These are phyloP conservation scores for Acronicta alni DNA, from an alignment of 2,888 invertebrate species.

Conservation along the genomic window DNA sequence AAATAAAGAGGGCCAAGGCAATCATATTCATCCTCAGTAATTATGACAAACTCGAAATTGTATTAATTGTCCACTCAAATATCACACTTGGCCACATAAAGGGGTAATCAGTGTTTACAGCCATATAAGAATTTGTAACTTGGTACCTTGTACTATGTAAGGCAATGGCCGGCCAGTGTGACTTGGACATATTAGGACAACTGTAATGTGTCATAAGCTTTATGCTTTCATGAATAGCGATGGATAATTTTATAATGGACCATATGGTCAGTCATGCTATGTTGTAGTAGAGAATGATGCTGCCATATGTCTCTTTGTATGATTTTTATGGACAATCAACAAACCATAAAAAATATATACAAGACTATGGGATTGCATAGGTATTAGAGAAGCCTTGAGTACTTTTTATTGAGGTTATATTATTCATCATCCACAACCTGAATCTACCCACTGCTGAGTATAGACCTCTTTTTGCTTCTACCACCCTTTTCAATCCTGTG, in stretches of 20 bases:
- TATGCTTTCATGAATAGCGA: slow-evolving; percentile 51
- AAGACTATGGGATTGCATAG: no score
- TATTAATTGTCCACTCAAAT: slow-evolving; percentile 53
- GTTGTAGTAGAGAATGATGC: slow-evolving; percentile 21
- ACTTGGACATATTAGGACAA: slow-evolving; percentile 62
- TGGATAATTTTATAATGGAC: slow-evolving; percentile 41
- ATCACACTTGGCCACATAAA: slow-evolving; percentile 45
- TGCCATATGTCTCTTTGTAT: slow-evolving; percentile 41
- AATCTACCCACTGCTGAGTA: no score
- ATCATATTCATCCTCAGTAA: slow-evolving; percentile 25
- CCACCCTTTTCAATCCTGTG: no score
- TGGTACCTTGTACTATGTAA: slow-evolving; percentile 57
- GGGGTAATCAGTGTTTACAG: slow-evolving; percentile 58
- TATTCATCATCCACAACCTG: no score
- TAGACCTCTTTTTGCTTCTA: no score
- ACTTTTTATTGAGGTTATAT: no score
- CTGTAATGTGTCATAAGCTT: slow-evolving; percentile 55
- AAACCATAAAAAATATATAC: no score
- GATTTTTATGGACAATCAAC: slow-evolving; percentile 11
- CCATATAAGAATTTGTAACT: slow-evolving; percentile 66
- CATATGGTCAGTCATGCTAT: slow-evolving; percentile 46
- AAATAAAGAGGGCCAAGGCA: slow-evolving; percentile 37
- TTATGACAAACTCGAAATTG: slow-evolving; percentile 39
- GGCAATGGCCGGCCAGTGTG: slow-evolving; percentile 52
- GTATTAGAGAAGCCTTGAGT: no score